phyloP scores from a whole-genome alignment of 92 coral and sea anemone species.

The Actinernus sp. region DNA sequence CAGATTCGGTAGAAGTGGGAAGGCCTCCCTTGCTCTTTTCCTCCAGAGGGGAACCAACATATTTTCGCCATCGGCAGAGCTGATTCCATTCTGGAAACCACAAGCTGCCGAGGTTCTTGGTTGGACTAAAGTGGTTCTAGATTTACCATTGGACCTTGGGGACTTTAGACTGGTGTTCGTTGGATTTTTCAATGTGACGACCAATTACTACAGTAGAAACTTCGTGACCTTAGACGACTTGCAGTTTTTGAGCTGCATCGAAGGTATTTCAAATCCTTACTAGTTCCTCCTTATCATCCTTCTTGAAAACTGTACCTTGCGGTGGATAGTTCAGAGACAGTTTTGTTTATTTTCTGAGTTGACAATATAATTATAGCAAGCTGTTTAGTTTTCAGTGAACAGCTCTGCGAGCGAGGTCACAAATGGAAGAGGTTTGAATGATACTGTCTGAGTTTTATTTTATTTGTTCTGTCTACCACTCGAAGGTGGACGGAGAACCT shows the following conservation, averaged over 20 bases:
- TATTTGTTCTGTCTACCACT: too few relatives aligned
- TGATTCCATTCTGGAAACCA: slow-evolving; percentile 27
- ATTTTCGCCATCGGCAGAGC: background rate
- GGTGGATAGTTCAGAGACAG: too few relatives aligned
- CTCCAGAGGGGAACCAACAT: slow-evolving; percentile 1
- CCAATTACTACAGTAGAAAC: slow-evolving; percentile 3
- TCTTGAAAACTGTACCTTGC: too few relatives aligned
- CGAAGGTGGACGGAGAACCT: too few relatives aligned
- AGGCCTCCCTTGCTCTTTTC: slow-evolving; percentile 13
- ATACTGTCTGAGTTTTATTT: too few relatives aligned
- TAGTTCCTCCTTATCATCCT: too few relatives aligned
- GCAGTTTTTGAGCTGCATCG: slow-evolving; percentile 25
- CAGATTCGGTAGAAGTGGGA: slow-evolving; percentile 17
- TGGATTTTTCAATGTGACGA: slow-evolving; percentile 27
- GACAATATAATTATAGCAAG: too few relatives aligned
- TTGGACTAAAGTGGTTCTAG: slow-evolving; percentile 51
- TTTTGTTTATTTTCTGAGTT: too few relatives aligned
- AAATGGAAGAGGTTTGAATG: too few relatives aligned
- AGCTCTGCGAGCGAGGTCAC: too few relatives aligned
- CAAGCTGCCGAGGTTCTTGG: slow-evolving; percentile 4
- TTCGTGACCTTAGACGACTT: slow-evolving; percentile 51
- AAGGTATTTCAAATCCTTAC: too few relatives aligned
- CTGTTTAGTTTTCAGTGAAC: too few relatives aligned
- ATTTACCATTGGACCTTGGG: slow-evolving; percentile 21
- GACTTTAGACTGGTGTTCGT: slow-evolving; percentile 29